Conservation (phyloP, 2,797 vertebrate genomes). For the Luscinia megarhynchos region DNA sequence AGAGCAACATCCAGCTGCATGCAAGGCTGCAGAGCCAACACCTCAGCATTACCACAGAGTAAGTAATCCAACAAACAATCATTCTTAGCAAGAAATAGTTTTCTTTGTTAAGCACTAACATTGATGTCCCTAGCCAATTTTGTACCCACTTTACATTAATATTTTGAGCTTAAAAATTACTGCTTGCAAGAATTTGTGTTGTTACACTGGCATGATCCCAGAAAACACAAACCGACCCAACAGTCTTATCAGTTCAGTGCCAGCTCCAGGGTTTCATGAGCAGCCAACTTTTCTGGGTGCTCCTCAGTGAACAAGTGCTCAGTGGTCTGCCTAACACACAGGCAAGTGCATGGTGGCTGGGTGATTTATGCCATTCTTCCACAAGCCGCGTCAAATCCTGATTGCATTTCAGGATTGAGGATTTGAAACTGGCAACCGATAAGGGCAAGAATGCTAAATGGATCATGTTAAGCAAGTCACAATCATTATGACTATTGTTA, state of each 20-base stretch:
- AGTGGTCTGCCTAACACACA: background rate
- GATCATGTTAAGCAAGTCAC: background rate
- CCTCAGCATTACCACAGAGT: background rate
- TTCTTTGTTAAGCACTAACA: background rate
- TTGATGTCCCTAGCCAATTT: background rate
- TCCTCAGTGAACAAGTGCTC: background rate
- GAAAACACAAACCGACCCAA: background rate
- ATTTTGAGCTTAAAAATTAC: background rate
- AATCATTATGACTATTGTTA: background rate
- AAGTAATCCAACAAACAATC: background rate
- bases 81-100: background rate
- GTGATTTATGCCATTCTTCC: background rate
- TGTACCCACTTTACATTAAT: background rate
- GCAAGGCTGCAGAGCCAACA: background rate
- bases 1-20: background rate
- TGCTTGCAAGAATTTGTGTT: background rate
- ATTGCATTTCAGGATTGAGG: background rate
- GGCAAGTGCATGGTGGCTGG: fast-evolving
- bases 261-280: background rate
- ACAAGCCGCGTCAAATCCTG: background rate
- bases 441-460: background rate
- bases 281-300: background rate
- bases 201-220: background rate
- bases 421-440: background rate
- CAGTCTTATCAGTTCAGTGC: background rate